Percentiles rank a stretch among this genome's conserved stretches.
These are phyloP conservation scores for Platycheirus rosarum DNA, from an alignment of 2,888 invertebrate genomes.

Conservation along the genomic window DNA sequence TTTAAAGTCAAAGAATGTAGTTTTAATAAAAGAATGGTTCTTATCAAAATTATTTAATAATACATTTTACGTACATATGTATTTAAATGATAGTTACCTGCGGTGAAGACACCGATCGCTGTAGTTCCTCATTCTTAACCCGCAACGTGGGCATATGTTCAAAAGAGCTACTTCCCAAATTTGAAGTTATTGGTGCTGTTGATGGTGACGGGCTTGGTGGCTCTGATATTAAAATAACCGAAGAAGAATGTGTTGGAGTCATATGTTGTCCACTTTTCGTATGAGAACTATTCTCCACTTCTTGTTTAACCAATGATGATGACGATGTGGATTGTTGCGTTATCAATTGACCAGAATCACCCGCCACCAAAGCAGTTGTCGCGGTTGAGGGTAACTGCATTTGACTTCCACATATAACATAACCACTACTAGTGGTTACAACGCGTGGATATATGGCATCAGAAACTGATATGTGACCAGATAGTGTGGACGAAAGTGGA, in stretches of 20 bases:
- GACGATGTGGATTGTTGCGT: conserved; percentile 39
- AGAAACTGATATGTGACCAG: conserved; percentile 80
- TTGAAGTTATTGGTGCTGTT: conserved; percentile 56
- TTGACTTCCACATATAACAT: conserved; percentile 52
- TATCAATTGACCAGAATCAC: conserved; percentile 77
- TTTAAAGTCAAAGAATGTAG: too few species aligned
- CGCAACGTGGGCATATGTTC: conserved; percentile 82
- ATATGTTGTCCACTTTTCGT: conserved; percentile 34
- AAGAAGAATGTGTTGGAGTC: conserved; percentile 74
- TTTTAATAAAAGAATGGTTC: too few species aligned
- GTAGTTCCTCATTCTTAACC: conserved; percentile 85
- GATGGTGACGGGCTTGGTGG: conserved; percentile 50
- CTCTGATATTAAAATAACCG: conserved; percentile 76
- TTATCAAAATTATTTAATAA: too few species aligned
- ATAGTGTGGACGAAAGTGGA: conserved; percentile 80
- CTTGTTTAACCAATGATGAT: conserved; percentile 53
- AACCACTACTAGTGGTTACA: conserved; percentile 50
- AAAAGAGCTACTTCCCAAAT: conserved; percentile 79
- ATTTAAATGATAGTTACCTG: conserved; percentile 82
- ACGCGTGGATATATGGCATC: conserved; percentile 80
- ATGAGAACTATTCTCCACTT: conserved; percentile 54
- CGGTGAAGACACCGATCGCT: conserved; percentile 86
- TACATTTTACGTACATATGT: too few species aligned
- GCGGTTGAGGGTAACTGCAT: neutral
- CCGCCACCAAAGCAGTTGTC: conserved; percentile 40